Conservation (phyloP, 2,113 vertebrate species). For the Vombatus ursinus region DNA sequence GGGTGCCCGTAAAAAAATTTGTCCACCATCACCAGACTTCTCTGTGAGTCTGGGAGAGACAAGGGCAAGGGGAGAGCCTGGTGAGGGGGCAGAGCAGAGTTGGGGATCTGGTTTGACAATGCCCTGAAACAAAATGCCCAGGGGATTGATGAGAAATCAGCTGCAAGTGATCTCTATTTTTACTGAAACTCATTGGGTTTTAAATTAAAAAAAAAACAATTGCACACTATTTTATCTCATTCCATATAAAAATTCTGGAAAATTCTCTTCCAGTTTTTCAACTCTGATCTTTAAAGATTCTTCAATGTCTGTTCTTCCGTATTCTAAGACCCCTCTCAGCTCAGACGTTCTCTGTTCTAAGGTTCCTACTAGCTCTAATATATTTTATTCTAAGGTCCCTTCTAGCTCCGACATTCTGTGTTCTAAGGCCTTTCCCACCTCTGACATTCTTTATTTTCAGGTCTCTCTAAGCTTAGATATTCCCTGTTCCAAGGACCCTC, state of each 20-base stretch:
- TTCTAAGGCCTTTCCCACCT: not conserved
- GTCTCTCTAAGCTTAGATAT: not conserved
- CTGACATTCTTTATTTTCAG: not conserved
- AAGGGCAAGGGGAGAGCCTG: not conserved
- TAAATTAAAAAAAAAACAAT: slow-evolving; percentile 63
- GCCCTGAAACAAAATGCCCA: not conserved
- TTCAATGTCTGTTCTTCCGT: not conserved
- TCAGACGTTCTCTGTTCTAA: not conserved
- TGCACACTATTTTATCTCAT: slow-evolving; percentile 76
- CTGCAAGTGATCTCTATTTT: slow-evolving; percentile 56
- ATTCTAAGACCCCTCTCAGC: not conserved
- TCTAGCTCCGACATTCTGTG: not conserved
- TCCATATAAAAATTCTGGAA: slow-evolving; percentile 52
- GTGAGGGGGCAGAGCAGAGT: not conserved
- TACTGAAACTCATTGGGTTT: slow-evolving; percentile 76
- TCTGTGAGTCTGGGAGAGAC: not conserved
- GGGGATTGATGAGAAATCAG: slow-evolving; percentile 46
- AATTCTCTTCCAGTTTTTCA: not conserved
- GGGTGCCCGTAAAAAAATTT: not conserved
- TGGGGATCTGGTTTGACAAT: not conserved
- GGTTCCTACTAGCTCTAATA: not conserved
- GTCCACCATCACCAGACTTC: not conserved
- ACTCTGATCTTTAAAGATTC: not conserved
- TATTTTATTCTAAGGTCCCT: not conserved
- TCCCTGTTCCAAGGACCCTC: not conserved